Conservation (phyloP, 64 coral and sea anemone genomes). For the Dendrophyllia cribrosa region DNA sequence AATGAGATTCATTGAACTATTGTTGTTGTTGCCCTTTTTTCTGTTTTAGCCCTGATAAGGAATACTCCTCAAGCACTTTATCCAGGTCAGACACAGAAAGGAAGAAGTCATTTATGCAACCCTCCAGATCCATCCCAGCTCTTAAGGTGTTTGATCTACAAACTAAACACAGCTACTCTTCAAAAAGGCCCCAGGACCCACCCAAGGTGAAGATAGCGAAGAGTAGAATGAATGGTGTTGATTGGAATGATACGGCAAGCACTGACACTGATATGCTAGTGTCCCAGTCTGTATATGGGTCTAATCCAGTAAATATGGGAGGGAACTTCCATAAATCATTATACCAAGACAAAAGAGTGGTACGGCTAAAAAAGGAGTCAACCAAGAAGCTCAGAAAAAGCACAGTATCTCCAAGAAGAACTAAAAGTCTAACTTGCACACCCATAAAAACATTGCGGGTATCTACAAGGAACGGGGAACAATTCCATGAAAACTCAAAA, state of each 20-base stretch:
- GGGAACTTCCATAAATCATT: conserved; percentile 87
- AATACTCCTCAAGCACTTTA: conserved; percentile 24
- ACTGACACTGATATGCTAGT: conserved; percentile 93
- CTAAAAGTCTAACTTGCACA: conserved; percentile 47
- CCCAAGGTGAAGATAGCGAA: conserved; percentile 1
- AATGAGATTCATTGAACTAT: too few relatives aligned
- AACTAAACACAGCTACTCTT: not conserved
- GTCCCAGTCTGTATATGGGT: conserved; percentile 92
- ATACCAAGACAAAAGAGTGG: conserved; percentile 81
- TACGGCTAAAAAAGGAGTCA: conserved; percentile 75
- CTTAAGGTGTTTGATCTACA: conserved; percentile 76
- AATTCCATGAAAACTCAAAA: not conserved
- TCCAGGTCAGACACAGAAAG: conserved; percentile 30
- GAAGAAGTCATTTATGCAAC: conserved; percentile 18
- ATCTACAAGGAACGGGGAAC: not conserved
- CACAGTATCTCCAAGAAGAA: conserved; percentile 43
- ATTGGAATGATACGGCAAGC: conserved; percentile 90
- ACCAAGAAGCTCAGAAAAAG: conserved; percentile 90
- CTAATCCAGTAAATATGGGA: conserved; percentile 94
- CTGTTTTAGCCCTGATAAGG: not conserved
- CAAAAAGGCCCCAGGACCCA: conserved; percentile 1
- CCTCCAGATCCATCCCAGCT: conserved; percentile 59
- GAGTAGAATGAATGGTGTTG: conserved; percentile 26
- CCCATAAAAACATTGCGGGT: conserved; percentile 26
- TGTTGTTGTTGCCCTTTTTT: too few relatives aligned